Conservation (phyloP, 2,113 vertebrate genomes). For the Oxygymnocypris stewartii region DNA sequence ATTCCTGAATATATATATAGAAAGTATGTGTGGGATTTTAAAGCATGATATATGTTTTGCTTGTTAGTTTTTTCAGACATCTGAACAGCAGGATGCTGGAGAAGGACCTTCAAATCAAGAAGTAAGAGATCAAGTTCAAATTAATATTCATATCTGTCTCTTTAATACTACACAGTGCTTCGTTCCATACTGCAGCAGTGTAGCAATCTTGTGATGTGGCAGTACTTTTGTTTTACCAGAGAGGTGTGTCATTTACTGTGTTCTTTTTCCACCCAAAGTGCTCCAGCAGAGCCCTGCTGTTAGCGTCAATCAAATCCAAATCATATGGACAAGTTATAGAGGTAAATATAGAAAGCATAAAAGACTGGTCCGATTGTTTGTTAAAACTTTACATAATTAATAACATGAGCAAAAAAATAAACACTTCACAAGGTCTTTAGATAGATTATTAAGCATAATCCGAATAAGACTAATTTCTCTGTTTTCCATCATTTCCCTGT, state of each 20-base stretch:
- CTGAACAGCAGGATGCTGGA: conserved; percentile 36
- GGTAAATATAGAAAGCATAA: conserved; percentile 69
- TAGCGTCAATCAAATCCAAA: conserved; percentile 87
- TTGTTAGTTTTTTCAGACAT: conserved; percentile 7
- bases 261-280: conserved; percentile 68
- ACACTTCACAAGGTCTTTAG: too few species aligned
- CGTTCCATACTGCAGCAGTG: neutral
- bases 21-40: neutral
- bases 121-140: conserved; percentile 55
- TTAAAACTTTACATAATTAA: neutral
- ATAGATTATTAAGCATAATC: too few species aligned
- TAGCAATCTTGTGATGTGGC: neutral
- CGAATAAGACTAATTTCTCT: too few species aligned
- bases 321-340: conserved; percentile 80
- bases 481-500: neutral
- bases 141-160: neutral
- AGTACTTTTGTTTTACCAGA: neutral
- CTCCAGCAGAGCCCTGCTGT: conserved; percentile 78
- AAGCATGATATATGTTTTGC: neutral
- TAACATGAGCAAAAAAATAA: neutral
- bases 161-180: neutral
- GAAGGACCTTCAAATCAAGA: conserved; percentile 68
- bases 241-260: neutral
- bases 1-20: neutral
- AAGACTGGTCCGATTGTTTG: neutral